Evolutionary conservation across 2,888 invertebrate species (phyloP), one percentile per base, ranked within the genome.

Genomic region (Acronicta aceris): DNA sequence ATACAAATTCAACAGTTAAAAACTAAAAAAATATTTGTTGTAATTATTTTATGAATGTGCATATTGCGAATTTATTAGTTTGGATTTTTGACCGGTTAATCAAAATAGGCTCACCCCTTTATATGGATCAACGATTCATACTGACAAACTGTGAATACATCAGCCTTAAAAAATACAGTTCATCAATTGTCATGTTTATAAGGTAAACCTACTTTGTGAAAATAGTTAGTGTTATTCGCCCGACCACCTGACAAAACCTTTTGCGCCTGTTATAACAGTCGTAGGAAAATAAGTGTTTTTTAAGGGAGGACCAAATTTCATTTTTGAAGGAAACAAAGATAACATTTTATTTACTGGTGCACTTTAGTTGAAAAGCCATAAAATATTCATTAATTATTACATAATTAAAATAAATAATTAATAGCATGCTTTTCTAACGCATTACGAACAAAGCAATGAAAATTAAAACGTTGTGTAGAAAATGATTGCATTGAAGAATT

Each of bases 401-500:
- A 41, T 41, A 17, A 8, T 6, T 21, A 36, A 43, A 15, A 15
- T n/a, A 25, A 56, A 49, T 12, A 15, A 15, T 12, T 3, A 38
- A n/a, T 16, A 13, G 45, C 13, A 15, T 13, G 13, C 13, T 13
- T 4, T 13, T 13, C 3, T 9, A 13, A 13, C 36, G 5, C 13
- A 36, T 36, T 13, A 12, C 33, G 12, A 33, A 33, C 10, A 36
- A 13, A 36, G 3, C 10, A 25, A n/a, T 10, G 33, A 21, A 43
- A 41, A 36, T 30, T 15, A 1, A 56, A 56, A 63, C 15, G 51
- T 57, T 41, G n/a, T 38, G 7, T 43, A 51, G 30, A 45, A 58
- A 58, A 54, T 21, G 47, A 58, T 52, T 33, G 9, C 36, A 40
- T 7, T 52, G 43, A 45, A 54, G n/a, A 74, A 57, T 46, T 43